These are phyloP conservation scores for Aphelenchoides bicaudatus DNA, from an alignment of 2,888 invertebrate genomes.

Conservation along the genomic window DNA sequence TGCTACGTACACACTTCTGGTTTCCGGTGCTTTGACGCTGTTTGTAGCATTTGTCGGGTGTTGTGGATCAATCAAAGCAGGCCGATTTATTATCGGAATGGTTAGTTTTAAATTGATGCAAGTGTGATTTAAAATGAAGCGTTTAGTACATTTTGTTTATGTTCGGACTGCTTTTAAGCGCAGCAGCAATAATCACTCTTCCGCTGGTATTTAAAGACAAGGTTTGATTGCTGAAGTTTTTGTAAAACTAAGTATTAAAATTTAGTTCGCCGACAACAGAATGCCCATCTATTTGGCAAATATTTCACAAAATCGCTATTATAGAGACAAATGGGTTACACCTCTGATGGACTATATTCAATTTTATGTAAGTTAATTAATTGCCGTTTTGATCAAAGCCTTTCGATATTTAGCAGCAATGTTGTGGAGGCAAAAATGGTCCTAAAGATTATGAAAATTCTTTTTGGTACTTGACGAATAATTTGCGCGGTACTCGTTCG, in stretches of 20 bases:
- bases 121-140: background rate
- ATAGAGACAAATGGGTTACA: slow-evolving; percentile 57
- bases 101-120: slow-evolving; percentile 33
- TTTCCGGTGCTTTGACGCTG: slow-evolving; percentile 42
- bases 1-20: slow-evolving; percentile 42
- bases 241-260: background rate
- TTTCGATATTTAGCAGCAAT: slow-evolving; percentile 44
- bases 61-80: slow-evolving; percentile 51
- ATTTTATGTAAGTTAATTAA: slow-evolving; percentile 52
- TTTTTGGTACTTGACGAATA: slow-evolving; percentile 59
- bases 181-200: slow-evolving; percentile 9
- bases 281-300: slow-evolving; percentile 52
- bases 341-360: slow-evolving; percentile 59
- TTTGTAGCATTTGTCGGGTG: slow-evolving; percentile 54
- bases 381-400: slow-evolving; percentile 2
- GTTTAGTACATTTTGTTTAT: slow-evolving; percentile 14
- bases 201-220: slow-evolving; percentile 15
- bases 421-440: slow-evolving; percentile 54
- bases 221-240: slow-evolving; percentile 5
- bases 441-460: slow-evolving; percentile 52
- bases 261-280: slow-evolving; percentile 40
- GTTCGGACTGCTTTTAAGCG: background rate
- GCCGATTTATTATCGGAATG: slow-evolving; percentile 45
- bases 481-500: slow-evolving; percentile 48
- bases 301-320: slow-evolving; percentile 52